Evolutionary conservation across 2,797 vertebrate species (phyloP).

Genomic region (Leuciscus waleckii): DNA sequence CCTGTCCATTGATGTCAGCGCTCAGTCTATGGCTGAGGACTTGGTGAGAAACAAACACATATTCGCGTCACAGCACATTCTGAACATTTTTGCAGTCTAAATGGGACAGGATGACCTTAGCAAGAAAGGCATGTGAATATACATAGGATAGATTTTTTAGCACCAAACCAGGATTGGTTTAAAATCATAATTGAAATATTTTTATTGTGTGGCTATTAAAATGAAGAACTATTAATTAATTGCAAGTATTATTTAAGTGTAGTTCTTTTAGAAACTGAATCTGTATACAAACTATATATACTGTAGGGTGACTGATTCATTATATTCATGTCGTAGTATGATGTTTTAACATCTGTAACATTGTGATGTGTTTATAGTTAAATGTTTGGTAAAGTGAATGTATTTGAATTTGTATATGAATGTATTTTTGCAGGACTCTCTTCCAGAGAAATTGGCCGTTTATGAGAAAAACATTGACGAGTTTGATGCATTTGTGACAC

Average conservation of each 20-base stretch:
- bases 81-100: not conserved
- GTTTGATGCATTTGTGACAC: constrained; percentile 98
- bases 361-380: not conserved
- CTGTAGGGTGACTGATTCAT: not conserved
- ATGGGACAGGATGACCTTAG: not conserved
- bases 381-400: not conserved
- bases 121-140: not conserved
- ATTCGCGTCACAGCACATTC: not conserved
- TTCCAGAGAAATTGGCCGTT: constrained; percentile 95
- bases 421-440: constrained; percentile 84
- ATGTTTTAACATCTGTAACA: not conserved
- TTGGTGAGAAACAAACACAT: constrained; percentile 80
- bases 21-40: constrained; percentile 98
- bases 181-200: not conserved
- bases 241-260: not conserved
- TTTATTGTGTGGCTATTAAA: not conserved
- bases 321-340: not conserved
- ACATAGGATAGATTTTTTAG: not conserved
- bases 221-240: not conserved
- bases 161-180: not conserved
- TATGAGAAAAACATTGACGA: constrained; percentile 98
- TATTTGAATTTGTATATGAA: not conserved
- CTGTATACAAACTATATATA: not conserved
- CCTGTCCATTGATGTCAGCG: constrained; percentile 93
- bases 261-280: not conserved